These are phyloP conservation scores for Aphelenchoides bicaudatus DNA, from an alignment of 2,888 invertebrate genomes.

Conservation along the genomic window DNA sequence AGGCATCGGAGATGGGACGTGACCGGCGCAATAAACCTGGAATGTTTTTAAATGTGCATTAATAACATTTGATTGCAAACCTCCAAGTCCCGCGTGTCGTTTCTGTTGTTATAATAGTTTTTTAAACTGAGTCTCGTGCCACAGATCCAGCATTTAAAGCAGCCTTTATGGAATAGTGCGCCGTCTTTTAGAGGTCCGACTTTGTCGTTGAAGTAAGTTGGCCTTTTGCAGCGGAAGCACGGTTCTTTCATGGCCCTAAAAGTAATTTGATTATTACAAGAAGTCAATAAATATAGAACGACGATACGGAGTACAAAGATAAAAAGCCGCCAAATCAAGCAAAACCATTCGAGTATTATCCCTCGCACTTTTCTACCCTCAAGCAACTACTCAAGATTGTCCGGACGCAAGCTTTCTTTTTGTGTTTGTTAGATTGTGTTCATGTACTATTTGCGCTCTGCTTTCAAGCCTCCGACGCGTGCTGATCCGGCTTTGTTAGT, in stretches of 20 bases:
- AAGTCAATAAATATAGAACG: no score
- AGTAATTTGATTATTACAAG: no score
- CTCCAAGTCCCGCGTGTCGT: constrained; percentile 61
- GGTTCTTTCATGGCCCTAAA: constrained; percentile 60
- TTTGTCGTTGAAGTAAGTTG: constrained; percentile 61
- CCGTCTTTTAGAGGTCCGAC: constrained; percentile 61
- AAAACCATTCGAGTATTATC: no score
- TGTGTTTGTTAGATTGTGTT: no score
- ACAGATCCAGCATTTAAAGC: constrained; percentile 62
- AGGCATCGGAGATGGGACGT: constrained; percentile 61
- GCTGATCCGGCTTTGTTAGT: no score
- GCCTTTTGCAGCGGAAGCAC: constrained; percentile 60
- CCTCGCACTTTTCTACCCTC: no score
- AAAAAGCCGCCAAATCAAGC: no score
- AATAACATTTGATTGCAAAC: constrained; percentile 27
- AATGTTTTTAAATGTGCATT: constrained; percentile 19
- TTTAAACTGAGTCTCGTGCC: constrained; percentile 60
- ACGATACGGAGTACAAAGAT: no score
- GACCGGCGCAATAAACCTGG: constrained; percentile 61
- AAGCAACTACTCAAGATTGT: no score
- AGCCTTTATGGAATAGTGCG: constrained; percentile 59
- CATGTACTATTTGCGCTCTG: no score
- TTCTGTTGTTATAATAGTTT: constrained; percentile 61
- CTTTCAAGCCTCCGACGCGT: no score
- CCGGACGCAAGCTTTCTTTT: no score